phyloP scores from a whole-genome alignment of 1,140 invertebrate genomes.

The Acyrthosiphon pisum region DNA sequence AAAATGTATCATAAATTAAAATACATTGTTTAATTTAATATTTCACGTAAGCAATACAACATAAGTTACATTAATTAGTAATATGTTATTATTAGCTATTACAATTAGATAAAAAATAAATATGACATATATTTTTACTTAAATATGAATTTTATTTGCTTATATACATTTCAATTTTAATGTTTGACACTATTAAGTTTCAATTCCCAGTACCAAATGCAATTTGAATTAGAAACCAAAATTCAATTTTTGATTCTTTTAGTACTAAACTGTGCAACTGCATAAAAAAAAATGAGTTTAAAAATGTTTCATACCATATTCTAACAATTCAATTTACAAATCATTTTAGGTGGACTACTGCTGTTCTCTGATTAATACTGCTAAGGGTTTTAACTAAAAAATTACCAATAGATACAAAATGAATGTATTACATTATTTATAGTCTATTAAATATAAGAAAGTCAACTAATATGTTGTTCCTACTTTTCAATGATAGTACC shows the following conservation, averaged over 20 bases:
- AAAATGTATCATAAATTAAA: background rate
- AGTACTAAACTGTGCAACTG: too few relatives aligned
- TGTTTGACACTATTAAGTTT: too few relatives aligned
- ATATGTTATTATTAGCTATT: background rate
- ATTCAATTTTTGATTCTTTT: too few relatives aligned
- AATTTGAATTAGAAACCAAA: background rate
- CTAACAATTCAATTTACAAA: too few relatives aligned
- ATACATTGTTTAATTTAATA: slow-evolving; percentile 3
- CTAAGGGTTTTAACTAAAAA: background rate
- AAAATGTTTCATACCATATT: too few relatives aligned
- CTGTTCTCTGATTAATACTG: too few relatives aligned
- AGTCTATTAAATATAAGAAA: background rate
- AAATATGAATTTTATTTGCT: background rate
- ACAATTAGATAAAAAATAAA: background rate
- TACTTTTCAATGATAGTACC: too few relatives aligned
- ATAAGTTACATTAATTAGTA: background rate
- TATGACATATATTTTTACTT: slow-evolving; percentile 5
- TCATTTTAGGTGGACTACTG: background rate
- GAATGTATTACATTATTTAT: too few relatives aligned
- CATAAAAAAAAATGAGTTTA: too few relatives aligned
- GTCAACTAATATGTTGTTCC: too few relatives aligned
- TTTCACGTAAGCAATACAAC: background rate
- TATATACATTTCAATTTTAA: background rate
- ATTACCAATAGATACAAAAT: background rate
- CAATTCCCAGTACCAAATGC: background rate